A percentile compares a stretch with the other conserved stretches of the same genome.
These are phyloP conservation scores for Zoanthus sociatus DNA, from an alignment of 92 coral and sea anemone species.

Conservation along the genomic window DNA sequence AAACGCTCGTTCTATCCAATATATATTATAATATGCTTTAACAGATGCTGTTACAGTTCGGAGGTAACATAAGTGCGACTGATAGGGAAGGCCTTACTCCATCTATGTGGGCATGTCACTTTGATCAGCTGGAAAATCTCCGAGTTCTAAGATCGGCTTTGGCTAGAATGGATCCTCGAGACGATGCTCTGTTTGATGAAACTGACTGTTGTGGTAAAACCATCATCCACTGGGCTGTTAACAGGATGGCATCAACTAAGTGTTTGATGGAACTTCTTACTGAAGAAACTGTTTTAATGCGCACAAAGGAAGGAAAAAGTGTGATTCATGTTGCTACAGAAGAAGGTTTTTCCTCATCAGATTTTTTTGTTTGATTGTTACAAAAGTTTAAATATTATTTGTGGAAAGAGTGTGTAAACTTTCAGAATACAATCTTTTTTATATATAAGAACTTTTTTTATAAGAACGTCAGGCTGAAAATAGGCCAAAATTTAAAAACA, in stretches of 20 bases:
- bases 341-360: constrained; percentile 69
- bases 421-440: too few relatives aligned
- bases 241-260: constrained; percentile 71
- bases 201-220: constrained; percentile 82
- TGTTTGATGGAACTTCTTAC: constrained; percentile 80
- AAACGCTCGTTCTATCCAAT: too few relatives aligned
- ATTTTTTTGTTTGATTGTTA: background rate
- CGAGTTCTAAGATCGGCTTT: constrained; percentile 73
- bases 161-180: constrained; percentile 82
- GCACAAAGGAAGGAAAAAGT: constrained; percentile 83
- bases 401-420: background rate
- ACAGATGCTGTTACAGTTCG: constrained; percentile 85
- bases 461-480: too few relatives aligned
- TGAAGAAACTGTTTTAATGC: constrained; percentile 66
- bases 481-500: too few relatives aligned
- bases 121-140: constrained; percentile 81
- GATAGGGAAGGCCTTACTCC: constrained; percentile 92
- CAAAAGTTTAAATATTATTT: background rate
- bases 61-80: constrained; percentile 74
- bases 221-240: constrained; percentile 94
- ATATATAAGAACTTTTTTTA: too few relatives aligned
- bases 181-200: constrained; percentile 85
- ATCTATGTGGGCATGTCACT: constrained; percentile 99
- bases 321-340: constrained; percentile 90
- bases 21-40: background rate